phyloP scores from a whole-genome alignment of 2,888 invertebrate genomes.

The Magallana nippona region DNA sequence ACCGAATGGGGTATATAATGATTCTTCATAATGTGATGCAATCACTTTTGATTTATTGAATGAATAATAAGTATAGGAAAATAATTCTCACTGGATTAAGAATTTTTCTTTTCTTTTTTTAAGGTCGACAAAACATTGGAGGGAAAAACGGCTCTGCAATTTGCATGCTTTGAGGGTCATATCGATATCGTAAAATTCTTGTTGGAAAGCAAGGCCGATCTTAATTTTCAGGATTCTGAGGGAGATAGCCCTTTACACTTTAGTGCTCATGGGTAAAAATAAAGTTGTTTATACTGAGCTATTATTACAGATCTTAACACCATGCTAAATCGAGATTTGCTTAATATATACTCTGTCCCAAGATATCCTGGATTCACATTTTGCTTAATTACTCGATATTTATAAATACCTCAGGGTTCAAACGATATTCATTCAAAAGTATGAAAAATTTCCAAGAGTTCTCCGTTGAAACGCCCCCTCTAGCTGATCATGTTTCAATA shows the following conservation, averaged over 20 bases:
- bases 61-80: too few species aligned
- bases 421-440: too few species aligned
- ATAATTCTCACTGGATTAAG: too few species aligned
- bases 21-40: background rate
- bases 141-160: slow-evolving; percentile 59
- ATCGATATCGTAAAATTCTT: slow-evolving; percentile 55
- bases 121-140: slow-evolving; percentile 46
- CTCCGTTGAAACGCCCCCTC: too few species aligned
- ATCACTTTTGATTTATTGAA: too few species aligned
- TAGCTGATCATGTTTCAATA: too few species aligned
- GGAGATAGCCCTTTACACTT: slow-evolving; percentile 62
- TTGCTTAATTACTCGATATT: too few species aligned
- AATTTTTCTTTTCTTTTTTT: background rate
- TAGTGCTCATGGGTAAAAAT: slow-evolving; percentile 61
- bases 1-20: slow-evolving; percentile 48
- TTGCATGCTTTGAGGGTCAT: slow-evolving; percentile 61
- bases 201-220: slow-evolving; percentile 54
- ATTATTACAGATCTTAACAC: background rate
- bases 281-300: background rate
- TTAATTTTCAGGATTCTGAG: slow-evolving; percentile 56
- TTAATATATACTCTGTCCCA: too few species aligned
- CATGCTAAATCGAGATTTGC: too few species aligned
- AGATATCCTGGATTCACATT: too few species aligned
- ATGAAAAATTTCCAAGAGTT: too few species aligned
- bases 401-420: too few species aligned